Base-by-base conservation (phyloP, 2,797 vertebrate genomes). In the Epinephelus malabaricus region DNA sequence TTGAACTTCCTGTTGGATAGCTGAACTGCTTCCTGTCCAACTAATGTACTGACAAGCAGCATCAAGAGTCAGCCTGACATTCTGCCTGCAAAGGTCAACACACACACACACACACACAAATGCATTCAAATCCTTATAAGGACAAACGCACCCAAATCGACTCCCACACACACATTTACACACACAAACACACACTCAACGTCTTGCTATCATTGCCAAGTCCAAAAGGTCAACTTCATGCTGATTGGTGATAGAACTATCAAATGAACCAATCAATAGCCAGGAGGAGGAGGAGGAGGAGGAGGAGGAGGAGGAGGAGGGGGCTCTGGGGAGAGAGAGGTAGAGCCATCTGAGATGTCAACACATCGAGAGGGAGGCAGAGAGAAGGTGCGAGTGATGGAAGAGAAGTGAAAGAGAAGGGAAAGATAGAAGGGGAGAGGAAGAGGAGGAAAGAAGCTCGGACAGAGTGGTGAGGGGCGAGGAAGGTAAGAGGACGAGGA, bases 221-320 rank as follows among this genome's bases (percentile, higher is more conserved):
- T 85, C 96, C 94, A 95, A 98, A 96, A 99, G 98, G 98, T 98
- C 97, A 99, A 97, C 95, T 95, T 96, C 95, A 95, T 97, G 96
- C 96, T 96, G 97, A 98, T 97, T 97, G 97, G 97, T 97, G 97
- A 98, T 97, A 97, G 97, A 97, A 97, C 97, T 96, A 98, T 98
- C 97, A 97, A 97, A 98, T 97, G 96, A 97, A 96, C 96, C 96
- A 97, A 98, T 97, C 97, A 96, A 98, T 98, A 96, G 91, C 86
- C 93, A 95, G 94, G 27, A 65, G 77, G 94, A 95, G 95, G 49
- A 46, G 23, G 23, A 23, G 23, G 23, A 23, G 88, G 92, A 76
- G 88, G 92, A 88, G 74, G 88, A 89, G 85, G 85, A 77, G 81
- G 70, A 43, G 73, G 43, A 43, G 69, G 61, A 3, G 5, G 49